A percentile compares a stretch with the other conserved stretches of the same genome.
phyloP scores from a whole-genome alignment of 1,140 invertebrate species.

The Chionoecetes opilio region DNA sequence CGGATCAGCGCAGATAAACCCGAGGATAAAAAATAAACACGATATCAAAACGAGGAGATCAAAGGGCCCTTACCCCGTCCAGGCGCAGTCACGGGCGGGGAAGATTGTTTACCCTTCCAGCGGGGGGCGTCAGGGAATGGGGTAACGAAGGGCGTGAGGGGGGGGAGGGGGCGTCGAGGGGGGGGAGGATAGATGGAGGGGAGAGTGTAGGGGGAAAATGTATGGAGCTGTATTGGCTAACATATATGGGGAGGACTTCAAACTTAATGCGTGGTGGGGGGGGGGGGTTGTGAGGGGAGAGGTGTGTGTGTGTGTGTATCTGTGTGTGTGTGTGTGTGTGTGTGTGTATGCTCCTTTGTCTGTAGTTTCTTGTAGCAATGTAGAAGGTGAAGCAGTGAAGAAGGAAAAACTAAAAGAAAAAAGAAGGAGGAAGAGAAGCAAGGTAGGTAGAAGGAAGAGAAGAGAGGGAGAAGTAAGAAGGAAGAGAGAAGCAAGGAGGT shows the following conservation, averaged over 20 bases:
- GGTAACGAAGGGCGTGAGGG: not conserved
- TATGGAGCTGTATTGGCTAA: not conserved
- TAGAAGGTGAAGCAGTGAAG: not conserved
- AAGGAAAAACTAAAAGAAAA: not conserved
- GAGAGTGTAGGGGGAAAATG: not conserved
- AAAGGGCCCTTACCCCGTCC: not conserved
- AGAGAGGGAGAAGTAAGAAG: not conserved
- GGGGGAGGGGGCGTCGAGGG: not conserved
- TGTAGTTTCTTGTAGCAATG: not conserved
- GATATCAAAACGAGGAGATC: not conserved
- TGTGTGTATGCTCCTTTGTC: not conserved
- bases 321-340: not conserved
- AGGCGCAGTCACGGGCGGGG: not conserved
- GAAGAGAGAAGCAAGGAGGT: not conserved
- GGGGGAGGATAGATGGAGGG: not conserved
- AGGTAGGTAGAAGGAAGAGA: not conserved
- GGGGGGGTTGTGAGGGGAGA: not conserved
- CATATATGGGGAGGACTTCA: not conserved
- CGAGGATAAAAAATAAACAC: constrained; percentile 6
- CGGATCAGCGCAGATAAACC: not conserved
- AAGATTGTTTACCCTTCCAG: constrained; percentile 19
- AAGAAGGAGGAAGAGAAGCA: not conserved
- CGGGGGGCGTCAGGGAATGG: not conserved
- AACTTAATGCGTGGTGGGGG: not conserved
- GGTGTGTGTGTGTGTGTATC: not conserved